A percentile compares a stretch with the other conserved stretches of the same genome.
phyloP scores from a whole-genome alignment of 1,140 invertebrate species.

The Octopus sinensis region DNA sequence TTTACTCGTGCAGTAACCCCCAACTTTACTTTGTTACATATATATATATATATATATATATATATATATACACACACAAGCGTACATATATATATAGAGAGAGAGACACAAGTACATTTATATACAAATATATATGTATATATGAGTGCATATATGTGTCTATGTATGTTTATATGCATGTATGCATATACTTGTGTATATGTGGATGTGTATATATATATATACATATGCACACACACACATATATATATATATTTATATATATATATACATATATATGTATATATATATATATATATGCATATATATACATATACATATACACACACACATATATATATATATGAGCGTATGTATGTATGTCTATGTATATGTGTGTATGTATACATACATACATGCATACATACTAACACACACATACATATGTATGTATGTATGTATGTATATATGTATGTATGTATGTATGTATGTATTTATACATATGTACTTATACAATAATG shows the following conservation, averaged over 20 bases:
- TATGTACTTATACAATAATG: not conserved
- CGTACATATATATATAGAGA: not conserved
- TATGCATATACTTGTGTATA: not conserved
- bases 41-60: not conserved
- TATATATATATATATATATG: not conserved
- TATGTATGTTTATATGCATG: not conserved
- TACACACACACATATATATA: not conserved
- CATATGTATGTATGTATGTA: not conserved
- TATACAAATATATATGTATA: not conserved
- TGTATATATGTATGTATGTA: not conserved
- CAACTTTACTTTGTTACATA: not conserved
- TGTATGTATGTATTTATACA: not conserved
- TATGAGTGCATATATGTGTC: not conserved
- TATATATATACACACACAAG: not conserved
- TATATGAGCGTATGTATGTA: not conserved
- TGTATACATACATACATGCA: not conserved
- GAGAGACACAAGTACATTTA: not conserved
- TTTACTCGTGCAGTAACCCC: not conserved
- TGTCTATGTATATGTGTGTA: not conserved
- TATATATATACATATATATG: not conserved
- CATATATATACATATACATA: not conserved
- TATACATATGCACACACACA: not conserved
- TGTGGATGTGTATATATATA: not conserved
- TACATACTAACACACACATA: not conserved
- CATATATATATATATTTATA: not conserved